Conservation (phyloP, 2,888 invertebrate species). For the Orthosia gracilis region DNA sequence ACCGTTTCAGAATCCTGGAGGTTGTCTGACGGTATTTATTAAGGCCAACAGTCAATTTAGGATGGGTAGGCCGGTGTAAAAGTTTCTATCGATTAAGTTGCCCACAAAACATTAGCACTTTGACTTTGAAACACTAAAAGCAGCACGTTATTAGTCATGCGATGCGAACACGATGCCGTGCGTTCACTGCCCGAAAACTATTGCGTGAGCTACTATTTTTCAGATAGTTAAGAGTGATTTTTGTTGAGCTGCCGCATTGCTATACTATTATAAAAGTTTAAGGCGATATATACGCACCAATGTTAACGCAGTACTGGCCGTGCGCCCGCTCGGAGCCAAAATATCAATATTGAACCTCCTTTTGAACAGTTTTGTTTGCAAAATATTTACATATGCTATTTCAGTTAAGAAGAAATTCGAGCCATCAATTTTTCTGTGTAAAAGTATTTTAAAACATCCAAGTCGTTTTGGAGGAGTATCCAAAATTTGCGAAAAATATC, state of each 20-base stretch:
- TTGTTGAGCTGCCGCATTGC: conserved; percentile 5
- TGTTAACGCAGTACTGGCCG: too few species aligned
- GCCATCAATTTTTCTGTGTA: too few species aligned
- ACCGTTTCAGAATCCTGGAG: conserved; percentile 18
- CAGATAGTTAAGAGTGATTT: conserved; percentile 37
- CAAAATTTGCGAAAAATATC: too few species aligned
- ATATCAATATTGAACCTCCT: too few species aligned
- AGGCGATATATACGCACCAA: too few species aligned
- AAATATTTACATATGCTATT: too few species aligned
- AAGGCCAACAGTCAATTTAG: neutral
- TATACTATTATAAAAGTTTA: conserved; percentile 31
- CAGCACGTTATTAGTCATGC: conserved; percentile 51
- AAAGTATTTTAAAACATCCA: too few species aligned
- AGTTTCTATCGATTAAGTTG: conserved; percentile 43
- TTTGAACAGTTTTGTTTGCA: too few species aligned
- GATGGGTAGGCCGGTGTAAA: conserved; percentile 10
- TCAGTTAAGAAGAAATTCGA: too few species aligned
- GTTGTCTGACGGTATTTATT: conserved; percentile 14
- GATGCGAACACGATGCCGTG: conserved; percentile 53
- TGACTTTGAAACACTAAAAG: conserved; percentile 57
- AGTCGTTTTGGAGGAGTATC: too few species aligned
- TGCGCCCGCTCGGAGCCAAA: too few species aligned
- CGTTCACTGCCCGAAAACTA: conserved; percentile 49
- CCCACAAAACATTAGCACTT: conserved; percentile 31
- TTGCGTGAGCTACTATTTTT: conserved; percentile 62